Conservation (phyloP, 2,113 vertebrate genomes). For the Manacus vitellinus region DNA sequence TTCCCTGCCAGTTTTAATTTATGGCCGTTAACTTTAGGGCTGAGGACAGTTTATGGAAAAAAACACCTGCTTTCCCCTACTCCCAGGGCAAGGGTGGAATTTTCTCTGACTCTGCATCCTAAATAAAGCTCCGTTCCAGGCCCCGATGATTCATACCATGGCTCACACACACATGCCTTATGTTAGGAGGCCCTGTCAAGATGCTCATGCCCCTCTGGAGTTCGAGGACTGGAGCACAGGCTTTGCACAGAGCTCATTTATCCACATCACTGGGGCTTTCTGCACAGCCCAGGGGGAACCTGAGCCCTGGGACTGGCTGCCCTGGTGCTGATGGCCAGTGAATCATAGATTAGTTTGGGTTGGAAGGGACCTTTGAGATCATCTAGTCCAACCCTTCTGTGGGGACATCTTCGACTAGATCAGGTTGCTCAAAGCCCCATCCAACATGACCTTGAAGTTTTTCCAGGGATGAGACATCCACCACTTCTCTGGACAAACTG, state of each 20-base stretch:
- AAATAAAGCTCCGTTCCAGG: constrained; percentile 54
- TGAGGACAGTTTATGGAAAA: constrained; percentile 74
- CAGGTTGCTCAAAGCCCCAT: background rate
- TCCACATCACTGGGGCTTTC: background rate
- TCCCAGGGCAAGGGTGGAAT: constrained; percentile 60
- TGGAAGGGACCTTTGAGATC: background rate
- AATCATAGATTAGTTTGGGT: background rate
- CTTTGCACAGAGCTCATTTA: background rate
- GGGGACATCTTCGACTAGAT: background rate
- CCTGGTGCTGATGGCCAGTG: background rate
- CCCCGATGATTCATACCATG: constrained; percentile 49
- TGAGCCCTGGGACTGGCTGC: background rate
- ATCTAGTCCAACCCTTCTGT: background rate
- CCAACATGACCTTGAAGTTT: background rate
- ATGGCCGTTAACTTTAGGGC: constrained; percentile 49
- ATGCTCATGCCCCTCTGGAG: background rate
- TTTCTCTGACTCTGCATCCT: constrained; percentile 61
- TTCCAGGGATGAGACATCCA: no score
- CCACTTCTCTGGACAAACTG: background rate
- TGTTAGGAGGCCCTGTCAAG: constrained; percentile 63
- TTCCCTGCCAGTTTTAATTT: constrained; percentile 47
- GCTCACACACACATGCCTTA: constrained; percentile 56
- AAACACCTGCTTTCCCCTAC: constrained; percentile 69
- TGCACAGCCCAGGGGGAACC: background rate
- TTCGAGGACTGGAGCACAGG: background rate